These are phyloP conservation scores for Chelonus formosanus DNA, from an alignment of 2,888 invertebrate species.

Conservation along the genomic window DNA sequence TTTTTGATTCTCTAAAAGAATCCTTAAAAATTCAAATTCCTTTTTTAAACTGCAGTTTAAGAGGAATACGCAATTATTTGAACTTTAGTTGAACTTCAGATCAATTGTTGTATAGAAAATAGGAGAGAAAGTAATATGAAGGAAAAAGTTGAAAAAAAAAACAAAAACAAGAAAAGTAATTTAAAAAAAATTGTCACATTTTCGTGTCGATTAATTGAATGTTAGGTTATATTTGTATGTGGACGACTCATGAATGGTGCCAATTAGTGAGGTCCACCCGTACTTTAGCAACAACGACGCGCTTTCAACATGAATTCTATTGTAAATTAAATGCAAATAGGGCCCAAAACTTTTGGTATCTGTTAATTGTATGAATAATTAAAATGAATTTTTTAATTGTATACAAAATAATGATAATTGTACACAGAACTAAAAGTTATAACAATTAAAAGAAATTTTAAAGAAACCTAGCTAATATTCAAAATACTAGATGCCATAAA, in stretches of 20 bases:
- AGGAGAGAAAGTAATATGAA: conserved; percentile 19
- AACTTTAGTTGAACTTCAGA: background rate
- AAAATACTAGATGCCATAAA: background rate
- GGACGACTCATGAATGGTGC: conserved; percentile 38
- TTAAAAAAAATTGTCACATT: conserved; percentile 33
- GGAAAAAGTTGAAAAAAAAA: conserved; percentile 26
- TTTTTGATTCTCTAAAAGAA: conserved; percentile 2
- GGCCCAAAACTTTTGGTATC: conserved; percentile 4
- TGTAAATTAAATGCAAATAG: conserved; percentile 15
- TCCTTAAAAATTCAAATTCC: background rate
- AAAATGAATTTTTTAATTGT: background rate
- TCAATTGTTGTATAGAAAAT: conserved; percentile 20
- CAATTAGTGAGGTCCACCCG: conserved; percentile 33
- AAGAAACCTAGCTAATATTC: conserved; percentile 9
- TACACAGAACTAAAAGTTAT: background rate
- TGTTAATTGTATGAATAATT: background rate
- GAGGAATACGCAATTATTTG: background rate
- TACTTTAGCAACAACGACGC: conserved; percentile 25
- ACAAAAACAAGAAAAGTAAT: conserved; percentile 27
- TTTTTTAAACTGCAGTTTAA: background rate
- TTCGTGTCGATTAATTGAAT: conserved; percentile 38
- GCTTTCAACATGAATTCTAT: conserved; percentile 20
- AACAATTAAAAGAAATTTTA: conserved; percentile 1
- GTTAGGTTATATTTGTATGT: conserved; percentile 30
- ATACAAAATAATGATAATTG: background rate